Evolutionary conservation across 1,140 invertebrate species (phyloP).

Genomic region (Heterodera carotae): DNA sequence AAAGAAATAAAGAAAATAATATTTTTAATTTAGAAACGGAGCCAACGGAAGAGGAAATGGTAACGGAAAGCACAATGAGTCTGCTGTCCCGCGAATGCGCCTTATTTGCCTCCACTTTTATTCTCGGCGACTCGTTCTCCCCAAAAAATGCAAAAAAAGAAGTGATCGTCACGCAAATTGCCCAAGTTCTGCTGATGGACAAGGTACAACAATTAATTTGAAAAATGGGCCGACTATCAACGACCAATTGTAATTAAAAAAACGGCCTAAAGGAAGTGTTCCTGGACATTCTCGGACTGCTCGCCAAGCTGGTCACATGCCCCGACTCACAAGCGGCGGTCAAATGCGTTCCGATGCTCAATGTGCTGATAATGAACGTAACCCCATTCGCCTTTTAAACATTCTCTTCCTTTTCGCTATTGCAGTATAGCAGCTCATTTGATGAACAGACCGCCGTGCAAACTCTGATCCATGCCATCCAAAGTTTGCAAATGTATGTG

Average conservation of each 20-base stretch:
- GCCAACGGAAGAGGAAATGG: constrained; percentile 56
- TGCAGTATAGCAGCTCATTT: constrained; percentile 41
- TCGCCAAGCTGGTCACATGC: constrained; percentile 50
- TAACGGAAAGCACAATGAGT: constrained; percentile 55
- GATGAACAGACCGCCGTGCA: constrained; percentile 48
- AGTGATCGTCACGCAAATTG: constrained; percentile 37
- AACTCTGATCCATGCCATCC: constrained; percentile 40
- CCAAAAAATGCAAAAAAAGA: constrained; percentile 44
- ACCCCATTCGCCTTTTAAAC: constrained; percentile 34
- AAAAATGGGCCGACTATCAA: neutral
- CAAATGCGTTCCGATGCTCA: constrained; percentile 49
- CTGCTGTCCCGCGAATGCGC: constrained; percentile 50
- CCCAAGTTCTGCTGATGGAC: constrained; percentile 39
- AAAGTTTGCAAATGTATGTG: constrained; percentile 52
- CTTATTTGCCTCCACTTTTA: constrained; percentile 34
- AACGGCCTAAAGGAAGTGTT: constrained; percentile 46
- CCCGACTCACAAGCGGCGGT: constrained; percentile 48
- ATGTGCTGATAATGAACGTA: constrained; percentile 23
- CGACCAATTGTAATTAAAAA: neutral
- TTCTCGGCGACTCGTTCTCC: constrained; percentile 44
- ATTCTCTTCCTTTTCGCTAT: constrained; percentile 30
- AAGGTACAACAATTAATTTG: constrained; percentile 26
- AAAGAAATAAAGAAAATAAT: neutral
- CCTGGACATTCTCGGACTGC: constrained; percentile 31
- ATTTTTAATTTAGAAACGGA: constrained; percentile 49